Base-by-base conservation (phyloP, 2,888 invertebrate species). In the Adelphocoris suturalis region DNA sequence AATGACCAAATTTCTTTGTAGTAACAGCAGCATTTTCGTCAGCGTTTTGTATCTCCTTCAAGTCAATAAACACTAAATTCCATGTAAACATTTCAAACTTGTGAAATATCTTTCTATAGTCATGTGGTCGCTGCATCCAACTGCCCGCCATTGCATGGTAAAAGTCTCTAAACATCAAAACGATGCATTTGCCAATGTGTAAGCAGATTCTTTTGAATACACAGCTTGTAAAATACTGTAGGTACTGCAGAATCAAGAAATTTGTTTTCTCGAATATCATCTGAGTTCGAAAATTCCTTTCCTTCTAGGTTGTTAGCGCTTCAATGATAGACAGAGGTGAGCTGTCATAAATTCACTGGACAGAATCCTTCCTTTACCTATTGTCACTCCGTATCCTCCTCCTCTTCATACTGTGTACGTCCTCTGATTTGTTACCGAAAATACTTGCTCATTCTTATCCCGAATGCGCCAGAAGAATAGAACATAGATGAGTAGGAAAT, bases 271-370 rank as follows among this genome's bases (percentile, higher is more conserved):
- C 37, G 37, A 37, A 37, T 37, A 52, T 11, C 52, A 27, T 68
- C 68, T 68, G 27, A 68, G 2, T 3, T 68, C 23, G 12, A 19
- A 27, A 23, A 68, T 68, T 23, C 23, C 23, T 68, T 13, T 23
- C 23, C 9, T 68, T 23, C 23, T 12, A 23, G 23, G 2, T 23
- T 68, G 68, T 68, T n/a, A 23, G 68, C 68, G 23, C 68, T 68
- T 68, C 19, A 68, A 19, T 68, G 12, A 68, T 68, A 68, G 68
- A 68, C 68, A 23, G 68, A 68, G 68, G 68, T 68, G 68, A 68
- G 68, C 68, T 68, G 68, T 68, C 68, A 68, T 68, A 27, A 23
- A 68, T 68, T 68, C 68, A 68, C 68, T 68, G 68, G 27, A 68
- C 12, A 68, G 23, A 27, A 68, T 68, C 68, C 68, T 23, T 68